A percentile compares a stretch with the other conserved stretches of the same genome.
These are phyloP conservation scores for Ceyx erithaca DNA, from an alignment of 2,797 vertebrate species.

Conservation along the genomic window DNA sequence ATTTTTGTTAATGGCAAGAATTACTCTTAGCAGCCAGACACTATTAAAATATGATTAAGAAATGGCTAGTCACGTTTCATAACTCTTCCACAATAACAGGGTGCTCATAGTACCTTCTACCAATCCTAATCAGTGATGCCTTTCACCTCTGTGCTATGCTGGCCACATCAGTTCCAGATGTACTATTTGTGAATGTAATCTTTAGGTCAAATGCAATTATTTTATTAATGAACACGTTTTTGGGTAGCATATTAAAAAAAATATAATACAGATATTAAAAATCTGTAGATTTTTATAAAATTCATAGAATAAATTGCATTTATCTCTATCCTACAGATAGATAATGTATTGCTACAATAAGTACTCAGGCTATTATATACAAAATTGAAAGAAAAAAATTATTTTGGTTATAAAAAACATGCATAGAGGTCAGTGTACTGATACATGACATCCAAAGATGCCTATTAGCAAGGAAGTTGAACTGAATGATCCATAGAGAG, in stretches of 20 bases:
- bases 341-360: not conserved
- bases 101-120: not conserved
- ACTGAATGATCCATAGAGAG: not conserved
- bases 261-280: too few relatives aligned
- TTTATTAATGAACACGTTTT: not conserved
- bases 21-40: not conserved
- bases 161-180: not conserved
- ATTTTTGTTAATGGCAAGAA: not conserved
- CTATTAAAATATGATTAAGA: not conserved
- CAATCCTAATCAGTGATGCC: not conserved
- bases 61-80: not conserved
- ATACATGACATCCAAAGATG: not conserved
- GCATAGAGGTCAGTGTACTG: not conserved
- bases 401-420: not conserved
- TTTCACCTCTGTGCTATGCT: not conserved
- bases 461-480: not conserved
- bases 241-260: not conserved
- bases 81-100: not conserved
- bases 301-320: not conserved
- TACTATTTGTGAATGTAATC: not conserved
- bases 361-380: not conserved
- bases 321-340: not conserved
- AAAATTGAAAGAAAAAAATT: not conserved
- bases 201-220: not conserved
- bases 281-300: not conserved